Conservation (phyloP, 2,113 vertebrate genomes). For the Mobula hypostoma region DNA sequence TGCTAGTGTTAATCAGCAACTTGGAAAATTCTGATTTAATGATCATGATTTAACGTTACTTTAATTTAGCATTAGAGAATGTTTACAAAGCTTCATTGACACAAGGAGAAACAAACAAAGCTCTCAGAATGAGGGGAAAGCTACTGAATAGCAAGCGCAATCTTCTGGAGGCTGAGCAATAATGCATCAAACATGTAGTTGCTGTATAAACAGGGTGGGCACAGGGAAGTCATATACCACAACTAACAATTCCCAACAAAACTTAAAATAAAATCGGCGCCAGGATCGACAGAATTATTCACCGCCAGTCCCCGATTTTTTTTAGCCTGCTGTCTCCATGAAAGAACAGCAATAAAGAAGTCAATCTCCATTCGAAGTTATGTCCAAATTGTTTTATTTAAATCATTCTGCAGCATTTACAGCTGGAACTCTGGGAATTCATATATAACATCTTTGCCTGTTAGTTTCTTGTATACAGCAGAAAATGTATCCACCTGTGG, state of each 20-base stretch:
- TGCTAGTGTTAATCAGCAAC: too few relatives aligned
- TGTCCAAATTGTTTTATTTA: slow-evolving; percentile 78
- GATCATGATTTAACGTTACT: not conserved
- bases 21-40: too few relatives aligned
- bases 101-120: not conserved
- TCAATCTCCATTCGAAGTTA: not conserved
- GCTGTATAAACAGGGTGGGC: too few relatives aligned
- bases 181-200: too few relatives aligned
- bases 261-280: not conserved
- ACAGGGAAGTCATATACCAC: not conserved
- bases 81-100: not conserved
- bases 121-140: not conserved
- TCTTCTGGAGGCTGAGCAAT: too few relatives aligned
- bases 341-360: not conserved
- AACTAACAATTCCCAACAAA: not conserved
- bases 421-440: slow-evolving; percentile 98
- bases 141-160: too few relatives aligned
- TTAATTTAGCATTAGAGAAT: not conserved
- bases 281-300: not conserved
- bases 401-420: slow-evolving; percentile 70
- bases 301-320: not conserved
- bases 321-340: not conserved
- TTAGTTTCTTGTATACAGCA: slow-evolving; percentile 98
- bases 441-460: slow-evolving; percentile 96
- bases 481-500: slow-evolving; percentile 93